A percentile compares a stretch with the other conserved stretches of the same genome.
Evolutionary conservation across 2,888 invertebrate genomes (phyloP).

Genomic region (Oligia strigilis): DNA sequence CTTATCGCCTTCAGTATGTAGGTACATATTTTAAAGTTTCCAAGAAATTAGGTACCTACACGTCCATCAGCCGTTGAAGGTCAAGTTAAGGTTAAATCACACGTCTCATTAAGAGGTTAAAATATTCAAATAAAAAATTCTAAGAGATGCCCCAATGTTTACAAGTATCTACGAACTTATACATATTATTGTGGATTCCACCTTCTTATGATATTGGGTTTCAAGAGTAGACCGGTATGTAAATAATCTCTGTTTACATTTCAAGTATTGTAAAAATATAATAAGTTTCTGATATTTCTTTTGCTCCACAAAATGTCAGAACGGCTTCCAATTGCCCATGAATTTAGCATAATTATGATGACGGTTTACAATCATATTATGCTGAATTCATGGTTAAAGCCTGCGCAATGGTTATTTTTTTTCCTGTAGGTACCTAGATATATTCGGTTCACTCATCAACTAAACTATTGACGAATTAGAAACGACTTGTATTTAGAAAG

Average conservation of each 20-base stretch:
- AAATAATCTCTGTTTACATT: not conserved
- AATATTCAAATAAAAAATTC: conserved; percentile 19
- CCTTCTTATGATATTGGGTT: conserved; percentile 32
- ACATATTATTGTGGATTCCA: conserved; percentile 41
- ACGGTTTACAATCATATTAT: too few species aligned
- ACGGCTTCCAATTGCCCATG: not conserved
- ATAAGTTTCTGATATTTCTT: not conserved
- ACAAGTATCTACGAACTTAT: conserved; percentile 11
- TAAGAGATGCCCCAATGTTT: conserved; percentile 20
- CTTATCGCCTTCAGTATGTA: conserved; percentile 39
- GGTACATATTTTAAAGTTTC: conserved; percentile 42
- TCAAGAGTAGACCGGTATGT: not conserved
- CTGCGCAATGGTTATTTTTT: not conserved
- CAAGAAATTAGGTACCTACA: conserved; percentile 34
- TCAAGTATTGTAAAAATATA: not conserved
- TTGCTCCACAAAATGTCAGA: not conserved
- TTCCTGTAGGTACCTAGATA: not conserved
- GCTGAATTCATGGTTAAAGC: too few species aligned
- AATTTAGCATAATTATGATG: too few species aligned
- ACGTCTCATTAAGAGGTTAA: conserved; percentile 20
- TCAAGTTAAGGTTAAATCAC: conserved; percentile 17
- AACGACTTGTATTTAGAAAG: conserved; percentile 52
- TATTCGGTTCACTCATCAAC: not conserved
- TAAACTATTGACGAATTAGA: conserved; percentile 8
- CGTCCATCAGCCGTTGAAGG: conserved; percentile 24